These are phyloP conservation scores for Spheniscus humboldti DNA, from an alignment of 2,797 vertebrate species.

Conservation along the genomic window DNA sequence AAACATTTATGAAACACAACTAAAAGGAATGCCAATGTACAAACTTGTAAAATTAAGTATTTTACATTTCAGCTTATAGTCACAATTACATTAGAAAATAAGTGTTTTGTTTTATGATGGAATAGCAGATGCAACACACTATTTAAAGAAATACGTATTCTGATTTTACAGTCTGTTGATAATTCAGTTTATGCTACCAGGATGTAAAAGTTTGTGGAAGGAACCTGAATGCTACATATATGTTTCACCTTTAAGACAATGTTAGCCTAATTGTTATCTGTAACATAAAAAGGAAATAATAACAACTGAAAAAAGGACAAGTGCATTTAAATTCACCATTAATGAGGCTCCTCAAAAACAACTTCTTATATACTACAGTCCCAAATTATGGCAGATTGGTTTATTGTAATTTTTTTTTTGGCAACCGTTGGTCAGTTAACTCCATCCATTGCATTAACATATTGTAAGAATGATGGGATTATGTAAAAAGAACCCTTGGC, in stretches of 20 bases:
- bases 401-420: not conserved
- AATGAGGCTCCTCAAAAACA: not conserved
- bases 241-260: not conserved
- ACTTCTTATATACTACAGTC: not conserved
- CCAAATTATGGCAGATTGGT: not conserved
- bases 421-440: not conserved
- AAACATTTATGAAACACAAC: not conserved
- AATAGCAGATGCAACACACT: not conserved
- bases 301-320: not conserved
- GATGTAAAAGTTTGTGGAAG: not conserved
- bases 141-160: not conserved
- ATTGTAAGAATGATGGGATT: slow-evolving; percentile 33
- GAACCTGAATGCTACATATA: not conserved
- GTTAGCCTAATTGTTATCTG: not conserved
- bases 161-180: not conserved
- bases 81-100: not conserved
- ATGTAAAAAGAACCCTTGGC: slow-evolving; percentile 35
- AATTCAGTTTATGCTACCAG: not conserved
- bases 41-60: not conserved
- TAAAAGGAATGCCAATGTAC: not conserved
- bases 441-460: not conserved
- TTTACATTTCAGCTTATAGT: not conserved
- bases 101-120: not conserved
- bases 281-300: not conserved
- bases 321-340: not conserved